These are phyloP conservation scores for Rhamnusium bicolor DNA, from an alignment of 2,888 invertebrate genomes.

Conservation along the genomic window DNA sequence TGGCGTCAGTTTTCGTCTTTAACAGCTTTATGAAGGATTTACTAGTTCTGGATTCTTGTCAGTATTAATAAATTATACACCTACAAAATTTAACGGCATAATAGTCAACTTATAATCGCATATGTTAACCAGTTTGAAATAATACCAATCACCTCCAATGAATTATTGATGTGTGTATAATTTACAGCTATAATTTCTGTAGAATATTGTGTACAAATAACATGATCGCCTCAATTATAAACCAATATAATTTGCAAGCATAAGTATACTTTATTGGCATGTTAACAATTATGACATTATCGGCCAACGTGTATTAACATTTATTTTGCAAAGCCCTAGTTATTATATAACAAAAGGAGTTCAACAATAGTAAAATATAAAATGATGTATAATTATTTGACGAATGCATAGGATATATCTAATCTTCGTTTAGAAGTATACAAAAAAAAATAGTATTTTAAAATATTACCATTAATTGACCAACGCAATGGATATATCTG, in stretches of 20 bases:
- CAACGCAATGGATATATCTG: no score
- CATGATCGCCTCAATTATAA: constrained; percentile 39
- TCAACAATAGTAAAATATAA: no score
- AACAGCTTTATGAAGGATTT: not conserved
- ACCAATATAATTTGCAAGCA: constrained; percentile 18
- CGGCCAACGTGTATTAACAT: not conserved
- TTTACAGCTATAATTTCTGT: constrained; percentile 42
- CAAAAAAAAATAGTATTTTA: no score
- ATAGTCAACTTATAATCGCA: not conserved
- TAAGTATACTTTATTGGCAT: not conserved
- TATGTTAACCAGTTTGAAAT: not conserved
- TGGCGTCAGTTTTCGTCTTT: not conserved
- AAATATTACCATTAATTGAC: no score
- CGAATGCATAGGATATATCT: no score
- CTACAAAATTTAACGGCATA: not conserved
- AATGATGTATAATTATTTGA: no score
- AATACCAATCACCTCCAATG: constrained; percentile 41
- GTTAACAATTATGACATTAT: not conserved
- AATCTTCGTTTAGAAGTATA: no score
- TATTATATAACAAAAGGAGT: not conserved
- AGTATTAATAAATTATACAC: not conserved
- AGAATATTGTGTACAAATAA: constrained; percentile 38
- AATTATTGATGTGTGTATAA: constrained; percentile 43
- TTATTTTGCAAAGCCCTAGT: not conserved
- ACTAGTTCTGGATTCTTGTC: not conserved